phyloP scores from a whole-genome alignment of 2,888 invertebrate genomes.

The Macaria liturata region DNA sequence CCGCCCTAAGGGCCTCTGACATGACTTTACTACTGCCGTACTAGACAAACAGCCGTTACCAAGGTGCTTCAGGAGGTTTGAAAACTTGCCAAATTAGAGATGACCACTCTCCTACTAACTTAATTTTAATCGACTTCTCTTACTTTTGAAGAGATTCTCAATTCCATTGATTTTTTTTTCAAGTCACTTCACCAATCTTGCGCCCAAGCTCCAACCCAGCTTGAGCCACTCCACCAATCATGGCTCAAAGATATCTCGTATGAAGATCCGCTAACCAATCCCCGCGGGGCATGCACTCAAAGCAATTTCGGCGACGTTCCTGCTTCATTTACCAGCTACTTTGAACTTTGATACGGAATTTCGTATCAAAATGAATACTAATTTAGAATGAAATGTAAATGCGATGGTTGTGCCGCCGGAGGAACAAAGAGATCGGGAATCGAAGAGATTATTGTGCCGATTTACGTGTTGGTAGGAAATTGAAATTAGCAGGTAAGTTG shows the following conservation, averaged over 20 bases:
- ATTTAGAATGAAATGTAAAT: conserved; percentile 19
- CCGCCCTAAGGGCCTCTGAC: too few relatives aligned
- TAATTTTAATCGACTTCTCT: too few relatives aligned
- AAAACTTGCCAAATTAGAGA: too few relatives aligned
- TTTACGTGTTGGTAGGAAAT: too few relatives aligned
- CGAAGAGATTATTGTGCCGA: not conserved
- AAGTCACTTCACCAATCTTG: not conserved
- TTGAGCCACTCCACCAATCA: not conserved
- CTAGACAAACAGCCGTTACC: too few relatives aligned
- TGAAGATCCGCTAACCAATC: conserved; percentile 28
- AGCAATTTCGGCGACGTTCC: conserved; percentile 46
- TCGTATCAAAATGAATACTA: conserved; percentile 38
- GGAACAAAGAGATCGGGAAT: conserved; percentile 7
- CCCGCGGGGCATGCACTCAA: conserved; percentile 46
- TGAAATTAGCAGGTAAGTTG: too few relatives aligned
- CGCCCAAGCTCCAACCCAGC: conserved; percentile 1
- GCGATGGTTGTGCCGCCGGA: conserved; percentile 10
- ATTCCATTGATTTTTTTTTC: too few relatives aligned
- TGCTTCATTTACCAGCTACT: conserved; percentile 47
- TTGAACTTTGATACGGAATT: conserved; percentile 41
- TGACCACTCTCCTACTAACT: too few relatives aligned
- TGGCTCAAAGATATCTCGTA: conserved; percentile 11
- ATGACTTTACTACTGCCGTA: too few relatives aligned
- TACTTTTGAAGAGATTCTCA: too few relatives aligned
- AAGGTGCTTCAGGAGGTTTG: too few relatives aligned